Base-by-base conservation (phyloP, 1,140 invertebrate species). In the Sarcophaga bullata region DNA sequence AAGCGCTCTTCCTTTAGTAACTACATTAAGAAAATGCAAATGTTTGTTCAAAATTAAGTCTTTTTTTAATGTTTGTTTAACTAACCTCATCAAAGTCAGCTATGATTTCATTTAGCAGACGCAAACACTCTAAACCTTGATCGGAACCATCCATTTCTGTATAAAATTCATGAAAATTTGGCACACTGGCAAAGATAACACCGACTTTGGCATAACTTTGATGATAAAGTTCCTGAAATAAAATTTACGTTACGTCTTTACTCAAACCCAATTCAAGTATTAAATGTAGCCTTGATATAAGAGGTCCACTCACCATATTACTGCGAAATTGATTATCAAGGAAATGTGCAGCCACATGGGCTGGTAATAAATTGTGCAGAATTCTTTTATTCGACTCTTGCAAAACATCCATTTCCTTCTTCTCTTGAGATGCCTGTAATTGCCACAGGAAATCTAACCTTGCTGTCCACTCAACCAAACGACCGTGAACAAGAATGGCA, bases 161-260 rank as follows among this genome's bases (percentile, higher is more conserved):
- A 91, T 98, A 98, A 91, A 98, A 98, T 90, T 98, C 97, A 89
- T 98, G 96, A 91, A 98, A 98, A 91, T 98, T 98, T 84, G 97
- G 97, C 87, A 98, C 97, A 9, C 96, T 97, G 46, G 97, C 97
- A 91, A 98, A 98, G 73, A 98, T 94, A 25, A 98, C 97, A 49
- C 97, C 97, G 72, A 98, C 96, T 86, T 96, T 94, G 84, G 94
- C 94, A 91, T 98, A 98, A 87, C 96, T 96, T 90, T 98, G 96
- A 91, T 98, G 96, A 91, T 98, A 98, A 84, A 98, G 93, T 90
- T 98, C 97, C 96, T 98, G 81, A 83, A 54, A 75, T 46, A 52
- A 80, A 78, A 73, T 7, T 8, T n/a, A n/a, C n/a, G n/a, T n/a
- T n/a, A n/a, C n/a, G n/a, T n/a, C n/a, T n/a, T n/a, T n/a, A n/a